Base-by-base conservation (phyloP, 2,888 invertebrate species). In the Diadegma fenestrale region DNA sequence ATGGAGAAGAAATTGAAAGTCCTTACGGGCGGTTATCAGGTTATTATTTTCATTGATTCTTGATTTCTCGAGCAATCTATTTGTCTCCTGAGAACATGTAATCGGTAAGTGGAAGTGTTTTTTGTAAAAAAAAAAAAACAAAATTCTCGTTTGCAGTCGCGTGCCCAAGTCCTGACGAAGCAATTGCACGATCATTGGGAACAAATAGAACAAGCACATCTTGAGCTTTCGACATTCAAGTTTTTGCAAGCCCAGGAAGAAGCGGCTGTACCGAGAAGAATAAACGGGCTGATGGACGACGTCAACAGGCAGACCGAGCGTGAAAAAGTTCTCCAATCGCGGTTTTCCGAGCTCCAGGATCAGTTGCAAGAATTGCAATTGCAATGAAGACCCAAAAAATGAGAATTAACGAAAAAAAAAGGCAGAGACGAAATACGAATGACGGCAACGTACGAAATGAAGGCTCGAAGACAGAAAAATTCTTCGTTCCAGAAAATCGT, bases 1-100 rank as follows among this genome's bases (percentile, higher is more conserved):
- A 97, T 99, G 95, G 99, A 99, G 94, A 99, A 99, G 94, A 99
- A 99, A 94, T 94, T 99, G 37, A 97, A 99, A 94, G 97, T 99
- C 80, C 95, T 99, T n/a, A 97, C 99, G 5, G 99, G 97, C 10
- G 98, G 98, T 10, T 98, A 98, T 94, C 97, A 98, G 94, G 96
- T 96, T n/a, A n/a, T n/a, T n/a, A n/a, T n/a, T n/a, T n/a, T n/a
- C n/a, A n/a, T n/a, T n/a, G n/a, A n/a, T n/a, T n/a, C n/a, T n/a
- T n/a, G n/a, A n/a, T n/a, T n/a, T n/a, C n/a, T n/a, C n/a, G n/a
- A n/a, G n/a, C n/a, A n/a, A n/a, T n/a, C n/a, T n/a, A n/a, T n/a
- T n/a, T n/a, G n/a, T n/a, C n/a, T n/a, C n/a, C n/a, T n/a, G n/a
- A n/a, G n/a, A n/a, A n/a, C n/a, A n/a, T n/a, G n/a, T n/a, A n/a